These are phyloP conservation scores for Melinopterus prodromus DNA, from an alignment of 2,888 invertebrate genomes.

Conservation along the genomic window DNA sequence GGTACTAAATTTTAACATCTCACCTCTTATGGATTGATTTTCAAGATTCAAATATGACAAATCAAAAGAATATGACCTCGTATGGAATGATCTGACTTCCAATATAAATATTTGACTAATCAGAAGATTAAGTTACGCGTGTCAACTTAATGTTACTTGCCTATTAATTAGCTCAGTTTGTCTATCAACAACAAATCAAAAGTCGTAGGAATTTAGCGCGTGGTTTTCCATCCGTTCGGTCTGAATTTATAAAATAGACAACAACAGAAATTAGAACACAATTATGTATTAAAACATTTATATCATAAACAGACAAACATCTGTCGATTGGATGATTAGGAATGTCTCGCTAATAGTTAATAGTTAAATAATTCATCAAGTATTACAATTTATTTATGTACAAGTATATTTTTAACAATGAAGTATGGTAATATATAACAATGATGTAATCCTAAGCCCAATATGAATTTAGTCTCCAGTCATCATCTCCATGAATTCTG, in stretches of 20 bases:
- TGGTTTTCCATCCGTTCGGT: background rate
- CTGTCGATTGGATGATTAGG: background rate
- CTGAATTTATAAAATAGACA: background rate
- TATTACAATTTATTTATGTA: constrained; percentile 10
- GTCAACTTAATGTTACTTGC: no score
- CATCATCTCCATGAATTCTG: constrained; percentile 97
- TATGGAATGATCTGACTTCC: background rate
- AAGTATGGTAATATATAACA: constrained; percentile 12
- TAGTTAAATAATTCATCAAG: background rate
- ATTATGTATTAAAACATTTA: background rate
- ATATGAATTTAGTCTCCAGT: constrained; percentile 77
- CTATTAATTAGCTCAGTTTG: no score
- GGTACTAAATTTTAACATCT: background rate
- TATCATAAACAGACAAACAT: background rate
- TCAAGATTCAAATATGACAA: no score
- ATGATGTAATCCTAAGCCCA: constrained; percentile 15
- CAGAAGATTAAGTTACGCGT: background rate
- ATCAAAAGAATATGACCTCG: no score
- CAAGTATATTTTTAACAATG: constrained; percentile 16
- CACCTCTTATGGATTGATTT: background rate
- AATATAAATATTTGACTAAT: background rate
- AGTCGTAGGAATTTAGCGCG: no score
- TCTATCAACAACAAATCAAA: no score
- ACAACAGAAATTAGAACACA: background rate
- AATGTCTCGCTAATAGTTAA: background rate